phyloP scores from a whole-genome alignment of 2,113 vertebrate species.

The Phalacrocorax carbo region DNA sequence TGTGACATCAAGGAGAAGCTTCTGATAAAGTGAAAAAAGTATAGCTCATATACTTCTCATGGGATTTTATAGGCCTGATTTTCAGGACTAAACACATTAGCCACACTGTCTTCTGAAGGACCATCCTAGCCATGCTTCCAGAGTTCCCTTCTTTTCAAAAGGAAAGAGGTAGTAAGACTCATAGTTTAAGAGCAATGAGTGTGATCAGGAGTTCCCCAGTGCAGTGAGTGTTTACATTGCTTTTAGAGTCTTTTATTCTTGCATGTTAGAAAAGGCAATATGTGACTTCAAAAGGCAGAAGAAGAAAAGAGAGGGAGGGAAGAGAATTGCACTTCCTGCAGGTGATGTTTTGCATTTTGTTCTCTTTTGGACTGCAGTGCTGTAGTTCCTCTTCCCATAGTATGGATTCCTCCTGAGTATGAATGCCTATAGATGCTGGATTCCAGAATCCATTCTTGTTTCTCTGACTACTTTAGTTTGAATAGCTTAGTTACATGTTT shows the following conservation, averaged over 20 bases:
- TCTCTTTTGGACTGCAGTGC: neutral
- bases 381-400: neutral
- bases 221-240: neutral
- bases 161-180: neutral
- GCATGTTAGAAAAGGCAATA: neutral
- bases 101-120: neutral
- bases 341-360: neutral
- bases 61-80: neutral
- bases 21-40: neutral
- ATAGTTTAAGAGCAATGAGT: neutral
- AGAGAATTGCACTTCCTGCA: neutral
- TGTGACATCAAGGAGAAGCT: neutral
- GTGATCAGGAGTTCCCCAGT: neutral
- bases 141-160: neutral
- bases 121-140: neutral
- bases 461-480: neutral
- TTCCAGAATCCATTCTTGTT: neutral
- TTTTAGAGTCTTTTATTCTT: neutral
- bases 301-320: neutral
- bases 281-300: neutral
- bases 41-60: neutral
- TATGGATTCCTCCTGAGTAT: neutral
- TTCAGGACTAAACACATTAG: neutral
- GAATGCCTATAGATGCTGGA: neutral
- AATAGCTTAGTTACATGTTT: neutral